A percentile compares a stretch with the other conserved stretches of the same genome.
These are phyloP conservation scores for Dicaeum eximium DNA, from an alignment of 2,113 vertebrate genomes.

Conservation along the genomic window DNA sequence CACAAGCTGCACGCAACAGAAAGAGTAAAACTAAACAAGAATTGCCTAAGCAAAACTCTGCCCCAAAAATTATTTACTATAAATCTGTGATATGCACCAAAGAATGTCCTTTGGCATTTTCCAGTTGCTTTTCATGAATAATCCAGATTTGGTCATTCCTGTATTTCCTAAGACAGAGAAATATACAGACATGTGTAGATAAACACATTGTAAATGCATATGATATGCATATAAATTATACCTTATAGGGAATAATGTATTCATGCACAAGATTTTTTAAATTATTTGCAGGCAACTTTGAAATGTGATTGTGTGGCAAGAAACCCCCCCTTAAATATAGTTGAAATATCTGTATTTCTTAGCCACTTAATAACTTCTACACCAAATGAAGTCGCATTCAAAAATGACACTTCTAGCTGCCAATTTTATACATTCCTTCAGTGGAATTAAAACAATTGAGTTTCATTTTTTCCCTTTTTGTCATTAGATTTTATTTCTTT, in stretches of 20 bases:
- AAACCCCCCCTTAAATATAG: background rate
- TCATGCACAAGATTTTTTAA: background rate
- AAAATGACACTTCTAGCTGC: background rate
- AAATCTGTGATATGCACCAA: background rate
- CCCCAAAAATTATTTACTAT: background rate
- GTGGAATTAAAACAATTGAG: background rate
- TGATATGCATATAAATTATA: background rate
- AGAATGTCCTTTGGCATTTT: background rate
- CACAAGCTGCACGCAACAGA: background rate
- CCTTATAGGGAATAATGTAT: background rate
- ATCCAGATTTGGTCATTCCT: background rate
- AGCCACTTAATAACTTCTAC: background rate
- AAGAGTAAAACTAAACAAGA: conserved; percentile 17
- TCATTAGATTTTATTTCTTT: background rate
- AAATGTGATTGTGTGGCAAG: background rate
- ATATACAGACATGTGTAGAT: background rate
- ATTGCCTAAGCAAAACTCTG: conserved; percentile 8
- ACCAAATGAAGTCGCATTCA: background rate
- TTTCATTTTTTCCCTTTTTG: background rate
- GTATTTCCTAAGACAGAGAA: background rate
- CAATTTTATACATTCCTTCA: background rate
- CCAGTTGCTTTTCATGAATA: background rate
- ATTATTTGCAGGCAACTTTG: background rate
- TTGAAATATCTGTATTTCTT: background rate
- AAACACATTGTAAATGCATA: background rate